These are phyloP conservation scores for Patella ulyssiponensis DNA, from an alignment of 2,888 invertebrate genomes.

Conservation along the genomic window DNA sequence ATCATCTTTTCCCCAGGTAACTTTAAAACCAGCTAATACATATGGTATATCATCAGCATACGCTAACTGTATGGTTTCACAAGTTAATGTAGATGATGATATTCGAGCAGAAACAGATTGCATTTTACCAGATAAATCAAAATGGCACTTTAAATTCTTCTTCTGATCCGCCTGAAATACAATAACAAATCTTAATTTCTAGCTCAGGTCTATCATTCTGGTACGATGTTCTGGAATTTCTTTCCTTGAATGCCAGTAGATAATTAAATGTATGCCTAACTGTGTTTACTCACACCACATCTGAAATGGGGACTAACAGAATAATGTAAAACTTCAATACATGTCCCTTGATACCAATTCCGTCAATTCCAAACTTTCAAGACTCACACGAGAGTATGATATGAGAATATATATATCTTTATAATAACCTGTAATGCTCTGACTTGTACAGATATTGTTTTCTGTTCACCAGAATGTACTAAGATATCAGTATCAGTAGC, in stretches of 20 bases:
- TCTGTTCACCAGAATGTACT: constrained; percentile 61
- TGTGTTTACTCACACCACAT: no score
- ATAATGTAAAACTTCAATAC: no score
- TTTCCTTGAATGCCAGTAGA: no score
- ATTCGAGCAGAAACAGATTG: constrained; percentile 49
- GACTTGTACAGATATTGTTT: constrained; percentile 56
- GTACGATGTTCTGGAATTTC: no score
- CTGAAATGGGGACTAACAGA: no score
- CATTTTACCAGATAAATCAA: constrained; percentile 49
- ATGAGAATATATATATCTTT: no score
- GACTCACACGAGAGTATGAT: no score
- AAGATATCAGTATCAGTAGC: constrained; percentile 55
- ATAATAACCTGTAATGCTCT: constrained; percentile 52
- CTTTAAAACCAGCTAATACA: constrained; percentile 62
- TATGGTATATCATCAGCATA: constrained; percentile 55
- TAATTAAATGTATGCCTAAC: no score
- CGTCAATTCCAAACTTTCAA: no score
- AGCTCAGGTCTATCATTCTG: no score
- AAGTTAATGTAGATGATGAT: constrained; percentile 48
- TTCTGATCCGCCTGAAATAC: constrained; percentile 54
- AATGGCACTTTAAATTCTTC: constrained; percentile 54
- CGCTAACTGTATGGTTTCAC: constrained; percentile 57
- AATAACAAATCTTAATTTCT: neutral
- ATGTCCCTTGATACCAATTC: no score
- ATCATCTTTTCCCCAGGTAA: constrained; percentile 74